These are phyloP conservation scores for Oreochromis spilurus DNA, from an alignment of 2,113 vertebrate genomes.

Conservation along the genomic window DNA sequence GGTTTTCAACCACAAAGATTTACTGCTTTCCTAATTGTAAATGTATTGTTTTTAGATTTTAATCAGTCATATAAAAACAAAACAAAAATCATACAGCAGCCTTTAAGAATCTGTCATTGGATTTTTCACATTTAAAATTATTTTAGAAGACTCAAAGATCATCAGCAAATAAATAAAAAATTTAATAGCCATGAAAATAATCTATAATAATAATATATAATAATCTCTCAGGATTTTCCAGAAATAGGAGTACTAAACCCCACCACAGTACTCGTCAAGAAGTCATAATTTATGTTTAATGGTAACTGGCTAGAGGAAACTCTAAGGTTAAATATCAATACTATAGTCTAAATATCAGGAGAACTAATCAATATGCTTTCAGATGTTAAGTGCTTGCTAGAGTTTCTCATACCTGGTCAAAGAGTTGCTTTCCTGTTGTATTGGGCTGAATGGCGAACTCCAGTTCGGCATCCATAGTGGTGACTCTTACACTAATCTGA, in stretches of 20 bases:
- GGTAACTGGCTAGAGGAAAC: neutral
- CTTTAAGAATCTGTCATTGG: neutral
- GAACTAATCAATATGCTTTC: no score
- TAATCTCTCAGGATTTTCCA: neutral
- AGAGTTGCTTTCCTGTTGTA: slow-evolving; percentile 96
- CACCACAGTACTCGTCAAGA: neutral
- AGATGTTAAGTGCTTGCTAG: no score
- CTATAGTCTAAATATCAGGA: no score
- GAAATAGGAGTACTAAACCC: neutral
- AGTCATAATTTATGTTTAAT: neutral
- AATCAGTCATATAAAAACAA: neutral
- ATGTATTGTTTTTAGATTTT: neutral
- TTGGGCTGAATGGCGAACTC: slow-evolving; percentile 98
- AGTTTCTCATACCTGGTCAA: slow-evolving; percentile 84
- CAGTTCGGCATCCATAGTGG: slow-evolving; percentile 98
- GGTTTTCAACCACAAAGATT: neutral
- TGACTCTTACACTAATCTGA: slow-evolving; percentile 95
- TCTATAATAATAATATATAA: neutral
- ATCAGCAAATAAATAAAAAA: neutral
- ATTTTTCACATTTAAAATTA: neutral
- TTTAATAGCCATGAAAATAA: neutral
- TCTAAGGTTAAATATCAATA: no score
- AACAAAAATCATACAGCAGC: neutral
- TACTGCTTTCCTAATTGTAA: neutral
- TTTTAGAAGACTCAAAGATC: neutral